These are phyloP conservation scores for Xestia c-nigrum DNA, from an alignment of 2,888 invertebrate genomes.

Conservation along the genomic window DNA sequence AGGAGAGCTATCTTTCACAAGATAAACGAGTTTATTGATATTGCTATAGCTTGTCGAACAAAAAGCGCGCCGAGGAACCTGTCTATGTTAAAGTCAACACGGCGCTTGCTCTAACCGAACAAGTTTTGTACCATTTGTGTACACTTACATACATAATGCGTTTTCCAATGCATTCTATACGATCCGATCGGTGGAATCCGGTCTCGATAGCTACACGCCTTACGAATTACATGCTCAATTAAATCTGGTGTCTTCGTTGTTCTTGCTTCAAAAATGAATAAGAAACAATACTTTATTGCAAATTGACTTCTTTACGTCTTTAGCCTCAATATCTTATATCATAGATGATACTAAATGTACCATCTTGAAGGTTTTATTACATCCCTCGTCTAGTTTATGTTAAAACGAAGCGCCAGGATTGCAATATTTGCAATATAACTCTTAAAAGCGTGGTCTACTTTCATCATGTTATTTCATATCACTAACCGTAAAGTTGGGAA, in stretches of 20 bases:
- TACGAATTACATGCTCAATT: slow-evolving; percentile 69
- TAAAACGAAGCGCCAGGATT: slow-evolving; percentile 63
- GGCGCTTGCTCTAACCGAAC: slow-evolving; percentile 77
- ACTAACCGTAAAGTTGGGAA: slow-evolving; percentile 63
- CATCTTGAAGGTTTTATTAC: slow-evolving; percentile 67
- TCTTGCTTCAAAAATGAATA: slow-evolving; percentile 39
- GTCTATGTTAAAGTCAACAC: slow-evolving; percentile 80
- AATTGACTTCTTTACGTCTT: slow-evolving; percentile 35
- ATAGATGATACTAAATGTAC: slow-evolving; percentile 34
- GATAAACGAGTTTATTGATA: slow-evolving; percentile 83
- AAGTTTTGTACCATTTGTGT: slow-evolving; percentile 79
- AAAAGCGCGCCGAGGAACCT: slow-evolving; percentile 78
- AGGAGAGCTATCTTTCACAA: slow-evolving; percentile 78
- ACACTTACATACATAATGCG: slow-evolving; percentile 73
- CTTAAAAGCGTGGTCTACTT: slow-evolving; percentile 70
- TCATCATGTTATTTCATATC: slow-evolving; percentile 67
- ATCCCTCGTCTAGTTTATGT: slow-evolving; percentile 65
- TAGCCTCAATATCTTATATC: slow-evolving; percentile 36
- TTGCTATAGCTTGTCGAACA: slow-evolving; percentile 76
- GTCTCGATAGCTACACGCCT: slow-evolving; percentile 68
- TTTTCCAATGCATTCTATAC: slow-evolving; percentile 82
- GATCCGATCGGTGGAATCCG: slow-evolving; percentile 77
- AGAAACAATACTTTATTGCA: slow-evolving; percentile 21
- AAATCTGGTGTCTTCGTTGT: slow-evolving; percentile 56
- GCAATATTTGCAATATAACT: slow-evolving; percentile 66